A percentile compares a stretch with the other conserved stretches of the same genome.
phyloP scores from a whole-genome alignment of 2,888 invertebrate species.

The Beris morrisii region DNA sequence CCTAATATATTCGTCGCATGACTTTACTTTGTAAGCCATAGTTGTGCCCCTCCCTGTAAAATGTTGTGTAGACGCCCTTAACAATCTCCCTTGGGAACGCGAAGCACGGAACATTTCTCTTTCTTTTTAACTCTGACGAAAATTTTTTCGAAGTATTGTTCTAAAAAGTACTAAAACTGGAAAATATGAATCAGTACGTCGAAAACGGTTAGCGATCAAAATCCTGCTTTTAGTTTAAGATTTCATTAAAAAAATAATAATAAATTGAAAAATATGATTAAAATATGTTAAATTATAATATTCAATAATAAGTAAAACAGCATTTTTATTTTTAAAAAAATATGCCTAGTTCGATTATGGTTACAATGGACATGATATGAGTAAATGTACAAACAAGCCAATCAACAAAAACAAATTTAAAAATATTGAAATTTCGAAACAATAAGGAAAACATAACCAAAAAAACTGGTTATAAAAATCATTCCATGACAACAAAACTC shows the following conservation, averaged over 20 bases:
- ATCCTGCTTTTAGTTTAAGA: too few species aligned
- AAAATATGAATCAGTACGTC: too few species aligned
- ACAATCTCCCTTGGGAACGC: too few species aligned
- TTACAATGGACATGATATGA: conserved; percentile 2
- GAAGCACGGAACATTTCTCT: too few species aligned
- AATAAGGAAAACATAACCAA: conserved; percentile 12
- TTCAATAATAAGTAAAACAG: not conserved
- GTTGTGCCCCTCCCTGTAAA: too few species aligned
- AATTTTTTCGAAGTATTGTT: too few species aligned
- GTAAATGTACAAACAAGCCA: conserved; percentile 23
- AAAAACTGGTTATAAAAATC: conserved; percentile 13
- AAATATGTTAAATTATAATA: not conserved
- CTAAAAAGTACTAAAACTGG: too few species aligned
- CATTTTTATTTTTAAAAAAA: conserved; percentile 3
- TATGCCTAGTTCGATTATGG: conserved; percentile 26
- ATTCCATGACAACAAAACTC: conserved; percentile 31
- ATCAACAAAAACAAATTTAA: conserved; percentile 12
- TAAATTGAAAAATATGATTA: not conserved
- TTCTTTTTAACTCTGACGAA: too few species aligned
- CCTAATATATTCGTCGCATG: too few species aligned
- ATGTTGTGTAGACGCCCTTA: too few species aligned
- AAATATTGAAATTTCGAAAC: conserved; percentile 6
- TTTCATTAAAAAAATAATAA: not conserved
- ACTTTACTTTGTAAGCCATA: too few species aligned
- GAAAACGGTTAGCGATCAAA: too few species aligned